Conservation (phyloP, 1,140 invertebrate genomes). For the Frieseomelitta varia region DNA sequence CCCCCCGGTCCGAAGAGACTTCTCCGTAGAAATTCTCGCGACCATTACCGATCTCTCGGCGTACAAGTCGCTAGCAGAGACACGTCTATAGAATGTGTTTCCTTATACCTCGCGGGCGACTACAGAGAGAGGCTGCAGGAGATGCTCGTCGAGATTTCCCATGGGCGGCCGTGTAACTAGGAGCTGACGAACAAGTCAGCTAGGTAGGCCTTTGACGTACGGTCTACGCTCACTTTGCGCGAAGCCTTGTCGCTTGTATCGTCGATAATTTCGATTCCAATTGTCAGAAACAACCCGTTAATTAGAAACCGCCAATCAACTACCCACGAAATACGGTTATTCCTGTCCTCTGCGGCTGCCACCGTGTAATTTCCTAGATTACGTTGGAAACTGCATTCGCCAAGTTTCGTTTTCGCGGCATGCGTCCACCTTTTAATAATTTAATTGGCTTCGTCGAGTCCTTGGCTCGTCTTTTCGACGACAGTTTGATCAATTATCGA, state of each 20-base stretch:
- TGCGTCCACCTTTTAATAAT: background rate
- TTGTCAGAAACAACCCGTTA: constrained; percentile 12
- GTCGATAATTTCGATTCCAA: constrained; percentile 13
- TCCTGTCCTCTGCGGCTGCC: background rate
- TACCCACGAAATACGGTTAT: background rate
- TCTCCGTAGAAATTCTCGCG: constrained; percentile 51
- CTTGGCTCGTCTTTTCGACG: background rate
- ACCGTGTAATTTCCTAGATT: background rate
- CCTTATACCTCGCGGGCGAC: constrained; percentile 37
- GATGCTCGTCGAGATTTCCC: constrained; percentile 59
- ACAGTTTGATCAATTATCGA: background rate
- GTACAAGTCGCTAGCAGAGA: constrained; percentile 40
- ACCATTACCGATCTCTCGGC: constrained; percentile 58
- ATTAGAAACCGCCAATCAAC: constrained; percentile 30
- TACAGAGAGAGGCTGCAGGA: constrained; percentile 4
- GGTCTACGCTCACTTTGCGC: constrained; percentile 20
- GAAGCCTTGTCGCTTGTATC: background rate
- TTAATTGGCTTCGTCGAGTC: background rate
- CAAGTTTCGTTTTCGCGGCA: background rate
- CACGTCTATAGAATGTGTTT: constrained; percentile 45
- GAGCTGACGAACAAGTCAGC: constrained; percentile 39
- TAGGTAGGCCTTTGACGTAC: constrained; percentile 46
- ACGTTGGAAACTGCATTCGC: background rate
- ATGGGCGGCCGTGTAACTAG: constrained; percentile 49
- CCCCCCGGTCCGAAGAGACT: constrained; percentile 42